Conservation (phyloP, 2,888 invertebrate species). For the Drosophila engyochracea region DNA sequence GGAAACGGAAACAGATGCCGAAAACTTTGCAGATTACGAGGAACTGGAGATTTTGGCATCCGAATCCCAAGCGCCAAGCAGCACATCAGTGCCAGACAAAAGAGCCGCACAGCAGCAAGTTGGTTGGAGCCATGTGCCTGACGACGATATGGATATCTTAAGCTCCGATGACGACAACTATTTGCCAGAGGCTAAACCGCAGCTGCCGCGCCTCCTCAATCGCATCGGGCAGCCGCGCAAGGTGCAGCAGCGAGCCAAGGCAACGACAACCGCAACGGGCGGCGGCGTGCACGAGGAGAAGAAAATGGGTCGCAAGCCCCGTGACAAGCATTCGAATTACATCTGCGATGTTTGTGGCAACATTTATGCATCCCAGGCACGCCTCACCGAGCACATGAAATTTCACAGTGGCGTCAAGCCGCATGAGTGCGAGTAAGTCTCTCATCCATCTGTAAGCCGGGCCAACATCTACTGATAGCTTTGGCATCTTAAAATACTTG, state of each 20-base stretch:
- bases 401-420: constrained; percentile 84
- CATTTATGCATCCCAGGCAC: constrained; percentile 83
- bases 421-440: constrained; percentile 84
- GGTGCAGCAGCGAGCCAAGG: constrained; percentile 31
- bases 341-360: constrained; percentile 85
- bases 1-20: constrained; percentile 60
- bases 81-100: constrained; percentile 2
- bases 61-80: constrained; percentile 25
- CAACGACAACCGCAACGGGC: neutral
- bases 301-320: constrained; percentile 66
- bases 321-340: constrained; percentile 72
- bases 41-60: constrained; percentile 55
- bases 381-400: constrained; percentile 84
- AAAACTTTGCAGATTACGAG: constrained; percentile 61
- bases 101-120: constrained; percentile 4
- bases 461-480: neutral
- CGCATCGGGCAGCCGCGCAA: constrained; percentile 42
- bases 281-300: constrained; percentile 34
- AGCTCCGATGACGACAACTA: constrained; percentile 60
- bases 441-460: too few relatives aligned
- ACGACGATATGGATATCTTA: constrained; percentile 38
- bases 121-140: constrained; percentile 25
- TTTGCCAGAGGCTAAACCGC: constrained; percentile 25
- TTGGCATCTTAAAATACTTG: neutral
- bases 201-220: constrained; percentile 35